Base-by-base conservation (phyloP, 2,113 vertebrate species). In the Corynorhinus townsendii region DNA sequence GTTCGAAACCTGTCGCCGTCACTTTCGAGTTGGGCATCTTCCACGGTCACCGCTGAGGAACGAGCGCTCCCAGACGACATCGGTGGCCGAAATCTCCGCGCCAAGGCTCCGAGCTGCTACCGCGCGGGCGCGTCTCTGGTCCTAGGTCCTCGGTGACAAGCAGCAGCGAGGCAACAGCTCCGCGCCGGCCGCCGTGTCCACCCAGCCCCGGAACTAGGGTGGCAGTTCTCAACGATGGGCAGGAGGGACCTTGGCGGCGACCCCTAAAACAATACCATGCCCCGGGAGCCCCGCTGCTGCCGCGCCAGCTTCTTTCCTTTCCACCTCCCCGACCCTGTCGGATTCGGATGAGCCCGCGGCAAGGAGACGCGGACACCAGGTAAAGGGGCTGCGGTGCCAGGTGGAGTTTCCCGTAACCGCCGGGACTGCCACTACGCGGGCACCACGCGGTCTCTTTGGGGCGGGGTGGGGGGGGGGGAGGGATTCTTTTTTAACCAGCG, bases 231-330 rank as follows among this genome's bases (percentile, higher is more conserved):
- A 98, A 95, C 96, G 94, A 98, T 98, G 98, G 98, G 97, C 97
- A 98, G 92, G 92, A 96, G 89, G 97, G 98, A 97, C 93, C 96
- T 98, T 43, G 95, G 94, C 96, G 96, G 97, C 90, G 97, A 98
- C 96, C 96, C 98, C 97, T 98, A 98, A 98, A 96, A 89, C 85
- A 98, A 94, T 98, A 98, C 96, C 98, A 98, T 98, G 98, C 98
- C 86, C 98, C 97, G 86, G 97, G 98, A 98, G 76, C 92, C 95
- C 96, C 94, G 94, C 92, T 93, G 81, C 93, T 93, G 92, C 89
- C 94, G 95, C 52, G 90, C 75, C 93, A 96, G 97, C 85, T 97
- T 97, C 93, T 98, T 91, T 94, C 95, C 96, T 97, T 97, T 97
- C 95, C 97, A 98, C 97, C 97, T 98, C 94, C 98, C 98, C 1